Percentiles rank a stretch among this genome's conserved stretches.
Conservation (phyloP, 1,140 invertebrate genomes). For the Telenomus remus region DNA sequence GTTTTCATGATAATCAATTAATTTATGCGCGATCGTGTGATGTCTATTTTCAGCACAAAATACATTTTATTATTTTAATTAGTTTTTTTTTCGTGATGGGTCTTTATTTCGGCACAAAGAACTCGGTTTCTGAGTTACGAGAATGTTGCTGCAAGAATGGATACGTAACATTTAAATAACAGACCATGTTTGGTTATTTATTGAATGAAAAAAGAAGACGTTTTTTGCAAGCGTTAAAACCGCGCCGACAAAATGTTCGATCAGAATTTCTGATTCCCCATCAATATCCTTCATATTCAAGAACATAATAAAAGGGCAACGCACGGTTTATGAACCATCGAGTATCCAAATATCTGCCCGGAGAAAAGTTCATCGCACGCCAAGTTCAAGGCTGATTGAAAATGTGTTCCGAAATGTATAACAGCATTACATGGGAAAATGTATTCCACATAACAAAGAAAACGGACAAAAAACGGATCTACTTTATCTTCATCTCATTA, state of each 20-base stretch:
- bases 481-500: too few relatives aligned
- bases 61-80: slow-evolving; percentile 3
- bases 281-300: slow-evolving; percentile 42
- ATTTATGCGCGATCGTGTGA: too few relatives aligned
- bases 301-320: slow-evolving; percentile 40
- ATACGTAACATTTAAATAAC: slow-evolving; percentile 18
- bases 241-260: slow-evolving; percentile 10
- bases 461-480: neutral
- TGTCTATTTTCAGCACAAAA: too few relatives aligned
- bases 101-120: slow-evolving; percentile 8
- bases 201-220: slow-evolving; percentile 20
- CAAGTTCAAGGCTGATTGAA: slow-evolving; percentile 46
- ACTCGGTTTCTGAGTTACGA: neutral
- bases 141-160: slow-evolving; percentile 11
- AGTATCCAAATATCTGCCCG: slow-evolving; percentile 23
- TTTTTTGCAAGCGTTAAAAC: slow-evolving; percentile 9
- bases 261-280: slow-evolving; percentile 28
- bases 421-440: slow-evolving; percentile 7
- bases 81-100: neutral
- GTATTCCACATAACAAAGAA: slow-evolving; percentile 13
- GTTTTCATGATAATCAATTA: too few relatives aligned
- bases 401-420: slow-evolving; percentile 19
- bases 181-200: slow-evolving; percentile 21
- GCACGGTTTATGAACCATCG: slow-evolving; percentile 32
- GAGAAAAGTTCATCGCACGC: slow-evolving; percentile 43